Base-by-base conservation (phyloP, 2,888 invertebrate genomes). In the Dioctria linearis region DNA sequence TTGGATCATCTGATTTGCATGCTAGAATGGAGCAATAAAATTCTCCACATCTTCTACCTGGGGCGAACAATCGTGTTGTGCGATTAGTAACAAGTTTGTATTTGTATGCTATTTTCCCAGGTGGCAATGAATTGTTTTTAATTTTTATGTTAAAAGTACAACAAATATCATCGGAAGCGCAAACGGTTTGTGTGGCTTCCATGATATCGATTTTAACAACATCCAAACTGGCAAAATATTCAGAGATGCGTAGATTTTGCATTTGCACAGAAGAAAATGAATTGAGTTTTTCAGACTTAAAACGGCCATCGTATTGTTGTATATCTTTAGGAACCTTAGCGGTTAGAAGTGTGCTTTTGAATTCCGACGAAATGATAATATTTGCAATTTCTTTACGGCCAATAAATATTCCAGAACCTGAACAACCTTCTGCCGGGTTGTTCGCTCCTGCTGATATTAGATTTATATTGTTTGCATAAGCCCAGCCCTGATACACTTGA, bases 341-440 rank as follows among this genome's bases (percentile, higher is more conserved):
- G 4, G 82, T 80, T 49, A 82, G 42, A 51, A 83, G 63, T 63
- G 78, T 83, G 80, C 83, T 86, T 0, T 87, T 85, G 3, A 90
- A 83, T 0, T 89, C 87, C 37, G 76, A 82, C 2, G 82, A 71
- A 13, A 82, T 65, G 39, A 83, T 81, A 25, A 80, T 61, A 11
- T 84, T 80, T 8, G 67, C 66, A 51, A 79, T 80, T n/a, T 57
- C 4, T 1, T 89, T 88, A 82, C 86, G 87, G 0, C 93, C 93
- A 0, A 91, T 90, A 86, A 91, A 95, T 79, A 96, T 93, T n/a
- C 95, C 96, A 8, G 93, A 93, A 3, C 96, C 96, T 49, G 93
- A 91, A 83, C 91, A 92, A 3, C 93, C 94, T 0, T 89, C 85
- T 0, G 80, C 81, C 0, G 94, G 93, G 65, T 90, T 88, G 85